phyloP scores from a whole-genome alignment of 2,113 vertebrate species.

The Notechis scutatus region DNA sequence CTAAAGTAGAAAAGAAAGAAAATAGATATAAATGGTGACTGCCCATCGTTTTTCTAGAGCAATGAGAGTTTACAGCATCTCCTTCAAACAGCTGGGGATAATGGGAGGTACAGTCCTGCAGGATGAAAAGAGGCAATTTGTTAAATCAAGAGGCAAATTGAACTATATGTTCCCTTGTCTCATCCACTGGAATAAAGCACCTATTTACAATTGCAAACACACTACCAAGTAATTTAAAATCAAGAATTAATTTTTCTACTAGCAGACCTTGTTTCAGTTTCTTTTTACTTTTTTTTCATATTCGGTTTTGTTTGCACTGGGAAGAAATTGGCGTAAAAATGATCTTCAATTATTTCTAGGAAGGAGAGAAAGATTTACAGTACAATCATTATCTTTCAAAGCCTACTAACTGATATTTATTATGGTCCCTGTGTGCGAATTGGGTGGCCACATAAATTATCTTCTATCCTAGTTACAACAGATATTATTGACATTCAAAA shows the following conservation, averaged over 20 bases:
- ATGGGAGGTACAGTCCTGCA: neutral
- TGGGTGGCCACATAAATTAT: too few relatives aligned
- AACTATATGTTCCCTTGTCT: neutral
- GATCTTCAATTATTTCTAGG: neutral
- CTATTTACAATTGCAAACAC: neutral
- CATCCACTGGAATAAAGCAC: neutral
- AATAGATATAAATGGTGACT: constrained; percentile 35
- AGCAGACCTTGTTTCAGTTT: neutral
- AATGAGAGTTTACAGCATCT: neutral
- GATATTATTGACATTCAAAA: neutral
- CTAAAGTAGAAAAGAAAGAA: neutral
- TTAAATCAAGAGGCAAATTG: neutral
- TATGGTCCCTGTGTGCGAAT: neutral
- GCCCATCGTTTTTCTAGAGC: rapidly evolving
- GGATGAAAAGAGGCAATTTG: neutral
- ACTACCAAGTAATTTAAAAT: neutral
- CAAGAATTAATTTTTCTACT: neutral
- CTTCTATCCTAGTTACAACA: neutral
- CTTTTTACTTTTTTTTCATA: neutral
- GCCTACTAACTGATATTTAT: neutral
- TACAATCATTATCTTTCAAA: neutral
- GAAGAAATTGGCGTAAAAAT: neutral
- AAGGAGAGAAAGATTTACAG: neutral
- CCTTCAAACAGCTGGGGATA: neutral
- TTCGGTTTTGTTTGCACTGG: neutral